A percentile compares a stretch with the other conserved stretches of the same genome.
These are phyloP conservation scores for Brachymystax lenok DNA, from an alignment of 2,797 vertebrate species.

Conservation along the genomic window DNA sequence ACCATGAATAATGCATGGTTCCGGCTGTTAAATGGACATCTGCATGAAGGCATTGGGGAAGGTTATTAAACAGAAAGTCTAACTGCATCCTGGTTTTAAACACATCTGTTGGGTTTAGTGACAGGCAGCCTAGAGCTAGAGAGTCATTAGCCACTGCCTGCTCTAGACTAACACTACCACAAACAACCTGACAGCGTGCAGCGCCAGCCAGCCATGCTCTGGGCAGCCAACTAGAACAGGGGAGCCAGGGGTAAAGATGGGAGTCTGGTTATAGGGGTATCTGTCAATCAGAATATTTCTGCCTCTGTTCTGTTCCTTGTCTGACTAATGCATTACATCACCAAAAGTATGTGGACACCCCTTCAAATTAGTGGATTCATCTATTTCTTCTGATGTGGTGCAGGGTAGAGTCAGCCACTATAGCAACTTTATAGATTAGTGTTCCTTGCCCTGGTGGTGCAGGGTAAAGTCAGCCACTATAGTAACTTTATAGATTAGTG, in stretches of 20 bases:
- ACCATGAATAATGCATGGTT: slow-evolving; percentile 41
- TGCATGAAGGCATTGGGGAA: slow-evolving; percentile 22
- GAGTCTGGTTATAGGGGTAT: slow-evolving; percentile 21
- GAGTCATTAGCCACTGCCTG: slow-evolving; percentile 7
- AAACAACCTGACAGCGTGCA: slow-evolving; percentile 30
- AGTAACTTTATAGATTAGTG: too few relatives aligned
- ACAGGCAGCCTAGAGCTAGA: background rate
- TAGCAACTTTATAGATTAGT: too few relatives aligned
- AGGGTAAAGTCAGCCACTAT: too few relatives aligned
- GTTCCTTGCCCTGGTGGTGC: too few relatives aligned
- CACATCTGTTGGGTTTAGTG: background rate
- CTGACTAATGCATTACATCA: too few relatives aligned
- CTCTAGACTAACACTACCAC: slow-evolving; percentile 17
- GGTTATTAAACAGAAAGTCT: slow-evolving; percentile 25
- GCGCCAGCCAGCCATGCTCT: slow-evolving; percentile 6
- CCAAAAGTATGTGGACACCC: too few relatives aligned
- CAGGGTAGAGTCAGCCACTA: too few relatives aligned
- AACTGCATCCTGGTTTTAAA: background rate
- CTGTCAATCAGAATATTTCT: slow-evolving; percentile 34
- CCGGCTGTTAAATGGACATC: slow-evolving; percentile 27
- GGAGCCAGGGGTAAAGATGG: slow-evolving; percentile 17
- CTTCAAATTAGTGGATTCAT: too few relatives aligned
- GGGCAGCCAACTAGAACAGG: background rate
- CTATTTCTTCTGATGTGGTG: too few relatives aligned
- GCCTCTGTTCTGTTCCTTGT: slow-evolving; percentile 12